A percentile compares a stretch with the other conserved stretches of the same genome.
These are phyloP conservation scores for Idaea aversata DNA, from an alignment of 2,888 invertebrate genomes.

Conservation along the genomic window DNA sequence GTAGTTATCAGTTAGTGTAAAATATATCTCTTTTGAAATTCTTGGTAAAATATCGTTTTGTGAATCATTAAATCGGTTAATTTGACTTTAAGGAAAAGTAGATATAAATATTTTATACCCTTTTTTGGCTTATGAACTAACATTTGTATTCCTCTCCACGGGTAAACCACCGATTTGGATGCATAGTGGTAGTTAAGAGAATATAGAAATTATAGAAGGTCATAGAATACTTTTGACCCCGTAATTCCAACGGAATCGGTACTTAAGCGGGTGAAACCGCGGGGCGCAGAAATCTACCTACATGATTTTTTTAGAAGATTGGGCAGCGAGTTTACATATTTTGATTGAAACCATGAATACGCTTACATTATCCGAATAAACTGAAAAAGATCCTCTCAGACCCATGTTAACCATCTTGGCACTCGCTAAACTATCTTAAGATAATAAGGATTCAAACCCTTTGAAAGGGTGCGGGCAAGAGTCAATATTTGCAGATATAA, in stretches of 20 bases:
- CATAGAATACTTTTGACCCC: too few species aligned
- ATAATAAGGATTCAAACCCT: conserved; percentile 67
- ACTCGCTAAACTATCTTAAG: conserved; percentile 68
- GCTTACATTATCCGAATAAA: conserved; percentile 33
- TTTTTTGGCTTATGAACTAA: not conserved
- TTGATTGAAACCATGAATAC: conserved; percentile 24
- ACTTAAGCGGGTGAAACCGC: too few species aligned
- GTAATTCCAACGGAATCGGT: too few species aligned
- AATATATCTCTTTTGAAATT: conserved; percentile 16
- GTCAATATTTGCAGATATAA: conserved; percentile 79
- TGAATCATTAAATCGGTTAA: not conserved
- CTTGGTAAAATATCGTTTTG: conserved; percentile 7
- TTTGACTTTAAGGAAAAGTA: not conserved
- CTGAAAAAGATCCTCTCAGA: conserved; percentile 43
- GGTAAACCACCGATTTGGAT: too few species aligned
- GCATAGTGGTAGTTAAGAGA: too few species aligned
- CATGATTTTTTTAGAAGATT: conserved; percentile 6
- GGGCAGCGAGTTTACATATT: conserved; percentile 5
- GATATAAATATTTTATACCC: not conserved
- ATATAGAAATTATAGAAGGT: too few species aligned
- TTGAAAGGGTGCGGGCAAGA: conserved; percentile 68
- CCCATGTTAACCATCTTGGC: conserved; percentile 57
- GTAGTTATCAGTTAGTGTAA: conserved; percentile 10
- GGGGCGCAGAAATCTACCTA: too few species aligned
- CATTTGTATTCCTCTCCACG: not conserved